Percentiles rank a stretch among this genome's conserved stretches.
phyloP scores from a whole-genome alignment of 2,113 vertebrate species.

The Neogale vison region DNA sequence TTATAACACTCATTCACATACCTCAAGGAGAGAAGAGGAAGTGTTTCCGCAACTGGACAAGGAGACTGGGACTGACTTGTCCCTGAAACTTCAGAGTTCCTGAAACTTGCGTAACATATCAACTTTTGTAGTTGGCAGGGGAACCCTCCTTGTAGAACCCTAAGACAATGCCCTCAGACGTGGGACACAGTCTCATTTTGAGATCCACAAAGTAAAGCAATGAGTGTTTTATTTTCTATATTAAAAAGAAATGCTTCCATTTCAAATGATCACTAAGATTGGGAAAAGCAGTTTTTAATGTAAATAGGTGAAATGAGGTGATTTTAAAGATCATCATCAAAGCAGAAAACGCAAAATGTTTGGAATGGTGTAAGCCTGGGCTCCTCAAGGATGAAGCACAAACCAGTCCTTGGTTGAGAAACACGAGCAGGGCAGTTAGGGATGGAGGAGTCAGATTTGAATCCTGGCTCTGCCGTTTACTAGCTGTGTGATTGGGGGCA shows the following conservation, averaged over 20 bases:
- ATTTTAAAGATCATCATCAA: constrained; percentile 7
- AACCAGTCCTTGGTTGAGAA: not conserved
- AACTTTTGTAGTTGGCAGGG: not conserved
- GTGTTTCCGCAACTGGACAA: constrained; percentile 4
- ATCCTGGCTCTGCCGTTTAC: not conserved
- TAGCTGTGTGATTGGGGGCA: constrained; percentile 7
- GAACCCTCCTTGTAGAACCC: not conserved
- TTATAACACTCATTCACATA: not conserved
- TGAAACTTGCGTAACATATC: constrained; percentile 23
- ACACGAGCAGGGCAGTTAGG: not conserved
- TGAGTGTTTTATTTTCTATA: not conserved
- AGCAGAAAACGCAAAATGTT: not conserved
- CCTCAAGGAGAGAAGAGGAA: not conserved
- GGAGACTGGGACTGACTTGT: constrained; percentile 22
- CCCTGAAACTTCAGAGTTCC: constrained; percentile 4
- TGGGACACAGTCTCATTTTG: not conserved
- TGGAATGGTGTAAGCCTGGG: not conserved
- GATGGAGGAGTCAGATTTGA: not conserved
- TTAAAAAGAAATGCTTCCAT: not conserved
- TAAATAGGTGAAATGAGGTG: not conserved
- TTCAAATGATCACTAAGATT: not conserved
- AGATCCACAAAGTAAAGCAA: not conserved
- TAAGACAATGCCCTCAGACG: not conserved
- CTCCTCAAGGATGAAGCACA: not conserved
- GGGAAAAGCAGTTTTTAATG: not conserved